These are phyloP conservation scores for Spialia ferax DNA, from an alignment of 2,888 invertebrate species.

Conservation along the genomic window DNA sequence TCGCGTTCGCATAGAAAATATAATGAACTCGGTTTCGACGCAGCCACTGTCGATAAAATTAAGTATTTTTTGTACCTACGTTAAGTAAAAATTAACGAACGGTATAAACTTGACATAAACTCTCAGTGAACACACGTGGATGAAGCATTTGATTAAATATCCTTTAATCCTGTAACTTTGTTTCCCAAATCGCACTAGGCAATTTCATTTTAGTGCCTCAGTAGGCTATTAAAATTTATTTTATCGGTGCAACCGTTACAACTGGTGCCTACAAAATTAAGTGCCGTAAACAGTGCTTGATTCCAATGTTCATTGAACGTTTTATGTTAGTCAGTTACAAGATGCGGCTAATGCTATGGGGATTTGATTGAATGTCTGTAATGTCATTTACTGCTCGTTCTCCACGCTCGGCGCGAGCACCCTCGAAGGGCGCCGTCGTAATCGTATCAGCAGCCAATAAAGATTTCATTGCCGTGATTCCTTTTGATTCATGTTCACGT, in stretches of 20 bases:
- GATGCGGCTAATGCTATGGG: constrained; percentile 61
- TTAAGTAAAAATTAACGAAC: too few species aligned
- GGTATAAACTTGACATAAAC: too few species aligned
- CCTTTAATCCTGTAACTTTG: not conserved
- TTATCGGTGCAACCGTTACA: not conserved
- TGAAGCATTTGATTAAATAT: too few species aligned
- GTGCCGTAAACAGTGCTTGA: constrained; percentile 45
- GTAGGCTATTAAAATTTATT: not conserved
- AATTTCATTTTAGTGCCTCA: not conserved
- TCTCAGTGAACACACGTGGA: too few species aligned
- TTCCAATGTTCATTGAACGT: constrained; percentile 30
- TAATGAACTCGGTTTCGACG: too few species aligned
- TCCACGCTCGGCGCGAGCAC: constrained; percentile 64
- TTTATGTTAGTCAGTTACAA: constrained; percentile 52
- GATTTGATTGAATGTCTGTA: constrained; percentile 73
- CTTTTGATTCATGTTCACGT: constrained; percentile 47
- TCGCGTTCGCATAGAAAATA: too few species aligned
- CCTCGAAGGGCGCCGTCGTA: constrained; percentile 47
- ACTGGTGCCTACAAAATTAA: not conserved
- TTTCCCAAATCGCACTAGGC: not conserved
- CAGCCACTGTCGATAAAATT: too few species aligned
- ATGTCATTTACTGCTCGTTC: constrained; percentile 76
- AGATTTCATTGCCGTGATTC: constrained; percentile 61
- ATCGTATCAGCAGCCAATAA: constrained; percentile 63
- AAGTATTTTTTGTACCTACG: too few species aligned